Base-by-base conservation (phyloP, 2,888 invertebrate species). In the Lobophora halterata region DNA sequence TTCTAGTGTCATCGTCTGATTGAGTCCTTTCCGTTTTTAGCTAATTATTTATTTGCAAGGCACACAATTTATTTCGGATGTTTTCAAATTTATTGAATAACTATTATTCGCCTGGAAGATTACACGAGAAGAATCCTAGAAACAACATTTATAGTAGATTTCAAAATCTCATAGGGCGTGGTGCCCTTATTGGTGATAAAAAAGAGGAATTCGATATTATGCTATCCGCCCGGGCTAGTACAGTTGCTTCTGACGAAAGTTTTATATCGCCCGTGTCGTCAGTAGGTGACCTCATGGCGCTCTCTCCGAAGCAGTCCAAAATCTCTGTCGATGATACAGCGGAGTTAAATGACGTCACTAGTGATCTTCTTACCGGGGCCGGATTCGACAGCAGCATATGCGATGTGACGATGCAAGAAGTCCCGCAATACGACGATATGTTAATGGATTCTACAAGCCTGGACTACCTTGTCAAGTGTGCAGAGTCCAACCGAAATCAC, bases 381-480 rank as follows among this genome's bases (percentile, higher is more conserved):
- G 78, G 79, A n/a, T 76, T 72, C 45, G 80, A 80, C 49, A 81
- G 75, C 54, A 77, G 79, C 28, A n/a, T n/a, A n/a, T 79, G 83
- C 55, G 83, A 86, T 55, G 71, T 82, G 16, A 83, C 86, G 1
- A 82, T 85, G 82, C 76, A 71, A 46, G 86, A 83, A 51, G 54
- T 78, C 20, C 75, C 75, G 1, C 45, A 57, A 10, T 69, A 65
- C 28, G 79, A 82, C 28, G 77, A 81, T 71, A 83, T 89, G 61
- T 90, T 89, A 49, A 85, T 88, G 42, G 90, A 91, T 63, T 83
- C 90, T n/a, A 79, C 71, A 19, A 85, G 83, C 40, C 79, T 91
- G 45, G 90, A 90, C 58, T 90, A 87, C 53, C 73, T 90, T 6
- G 75, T 88, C 18, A 81, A 81, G 46, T 88, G 87, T 52, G 72